Evolutionary conservation across 37 sponge, comb jelly and placozoan species (phyloP).

Genomic region (Ephydatia muelleri): DNA sequence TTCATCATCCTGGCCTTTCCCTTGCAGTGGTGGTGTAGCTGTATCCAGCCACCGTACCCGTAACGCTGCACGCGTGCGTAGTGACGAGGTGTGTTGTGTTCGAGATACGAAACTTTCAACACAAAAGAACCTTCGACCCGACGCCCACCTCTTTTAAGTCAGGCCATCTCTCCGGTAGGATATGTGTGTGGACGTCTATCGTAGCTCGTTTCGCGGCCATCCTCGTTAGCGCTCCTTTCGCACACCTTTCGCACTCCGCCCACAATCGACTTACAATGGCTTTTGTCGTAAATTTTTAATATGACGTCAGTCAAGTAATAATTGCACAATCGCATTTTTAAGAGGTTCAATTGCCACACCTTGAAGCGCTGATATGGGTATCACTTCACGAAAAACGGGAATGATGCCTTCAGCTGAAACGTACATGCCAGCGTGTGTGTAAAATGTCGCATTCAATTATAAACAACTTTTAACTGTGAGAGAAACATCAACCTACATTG

Average conservation of each 20-base stretch:
- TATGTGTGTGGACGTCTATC: constrained; percentile 87
- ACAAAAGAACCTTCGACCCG: neutral
- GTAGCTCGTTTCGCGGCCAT: constrained; percentile 34
- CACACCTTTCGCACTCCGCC: too few relatives aligned
- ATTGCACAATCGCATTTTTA: neutral
- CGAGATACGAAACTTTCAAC: neutral
- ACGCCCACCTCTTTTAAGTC: constrained; percentile 86
- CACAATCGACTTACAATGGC: too few relatives aligned
- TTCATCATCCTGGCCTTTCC: constrained; percentile 89
- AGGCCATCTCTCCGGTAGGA: constrained; percentile 88
- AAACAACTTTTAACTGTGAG: too few relatives aligned
- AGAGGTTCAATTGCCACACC: constrained; percentile 6
- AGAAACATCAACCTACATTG: too few relatives aligned
- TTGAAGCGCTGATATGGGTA: constrained; percentile 11
- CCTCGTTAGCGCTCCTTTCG: too few relatives aligned
- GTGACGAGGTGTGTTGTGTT: neutral
- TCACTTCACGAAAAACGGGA: neutral
- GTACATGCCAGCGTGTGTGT: too few relatives aligned
- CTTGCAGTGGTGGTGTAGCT: constrained; percentile 89
- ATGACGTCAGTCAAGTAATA: neutral
- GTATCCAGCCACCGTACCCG: constrained; percentile 95
- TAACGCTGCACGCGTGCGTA: constrained; percentile 48
- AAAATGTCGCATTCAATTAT: neutral
- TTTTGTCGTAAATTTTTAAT: too few relatives aligned
- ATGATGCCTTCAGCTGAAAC: too few relatives aligned